Base-by-base conservation (phyloP, 2,113 vertebrate species). In the Colinus virginianus region DNA sequence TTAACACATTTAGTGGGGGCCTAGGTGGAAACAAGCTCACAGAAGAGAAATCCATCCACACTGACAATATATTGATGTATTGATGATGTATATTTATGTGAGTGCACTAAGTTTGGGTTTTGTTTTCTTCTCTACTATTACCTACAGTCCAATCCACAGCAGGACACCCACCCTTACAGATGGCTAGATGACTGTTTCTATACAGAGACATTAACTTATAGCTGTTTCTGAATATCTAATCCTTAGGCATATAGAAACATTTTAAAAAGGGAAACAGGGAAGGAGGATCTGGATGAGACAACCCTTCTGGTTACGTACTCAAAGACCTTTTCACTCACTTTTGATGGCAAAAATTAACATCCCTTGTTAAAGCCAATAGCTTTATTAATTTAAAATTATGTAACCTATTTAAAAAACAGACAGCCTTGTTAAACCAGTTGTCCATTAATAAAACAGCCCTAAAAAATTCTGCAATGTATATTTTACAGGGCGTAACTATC, bases 341-440 rank as follows among this genome's bases (percentile, higher is more conserved):
- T 34, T 61, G 77, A 30, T 69, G 30, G 23, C 34, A 59, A 80
- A 86, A 88, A 55, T 22, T 59, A 90, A 74, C 22, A 67, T 2
- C 6, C 4, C 28, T 62, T 26, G 6, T 79, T 91, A 70, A 82
- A 89, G 67, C 22, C 70, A 71, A 87, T 79, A 0, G 63, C 32
- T 83, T 82, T 34, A 74, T 75, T 80, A 91, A 95, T 91, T 83
- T 77, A 42, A 90, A 93, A 80, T 40, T 7, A 30, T 86, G 38
- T 85, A 81, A 55, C 16, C 61, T 83, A 59, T 63, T 77, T 86
- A 49, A 83, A 83, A 89, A 89, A 64, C 53, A 87, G 36, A 45
- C 48, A 63, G 43, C 82, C 61, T 59, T 70, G 45, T 88, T 93
- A 90, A 95, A 84, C 22, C 51, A 75, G 32, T 28, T 38, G 5